These are phyloP conservation scores for Myzus persicae DNA, from an alignment of 1,140 invertebrate genomes.

Conservation along the genomic window DNA sequence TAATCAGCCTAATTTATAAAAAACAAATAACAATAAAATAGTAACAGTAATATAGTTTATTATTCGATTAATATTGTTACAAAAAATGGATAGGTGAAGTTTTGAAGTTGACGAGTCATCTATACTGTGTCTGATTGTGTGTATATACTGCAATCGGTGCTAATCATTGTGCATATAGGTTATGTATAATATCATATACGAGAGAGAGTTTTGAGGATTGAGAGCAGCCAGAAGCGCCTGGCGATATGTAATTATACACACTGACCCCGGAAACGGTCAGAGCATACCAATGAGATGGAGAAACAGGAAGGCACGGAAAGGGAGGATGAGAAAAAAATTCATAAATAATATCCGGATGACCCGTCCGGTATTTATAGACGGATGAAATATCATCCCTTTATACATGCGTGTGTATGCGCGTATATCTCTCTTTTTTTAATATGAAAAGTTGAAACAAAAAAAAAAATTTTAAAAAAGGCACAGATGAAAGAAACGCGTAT, in stretches of 20 bases:
- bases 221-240: background rate
- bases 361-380: constrained; percentile 58
- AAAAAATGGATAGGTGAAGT: background rate
- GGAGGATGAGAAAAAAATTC: constrained; percentile 47
- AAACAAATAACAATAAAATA: background rate
- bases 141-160: background rate
- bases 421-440: constrained; percentile 55
- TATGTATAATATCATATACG: background rate
- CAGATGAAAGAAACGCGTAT: constrained; percentile 58
- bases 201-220: constrained; percentile 21
- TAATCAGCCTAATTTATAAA: background rate
- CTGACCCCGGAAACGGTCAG: constrained; percentile 20
- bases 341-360: constrained; percentile 58
- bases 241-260: constrained; percentile 50
- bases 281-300: constrained; percentile 57
- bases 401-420: background rate
- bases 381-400: constrained; percentile 58
- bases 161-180: background rate
- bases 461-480: constrained; percentile 42
- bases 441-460: constrained; percentile 58
- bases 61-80: background rate
- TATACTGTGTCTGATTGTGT: background rate
- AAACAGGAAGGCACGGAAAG: constrained; percentile 48
- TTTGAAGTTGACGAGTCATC: background rate
- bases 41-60: background rate